A percentile compares a stretch with the other conserved stretches of the same genome.
Conservation (phyloP, 2,113 vertebrate genomes). For the Halcyon senegalensis region DNA sequence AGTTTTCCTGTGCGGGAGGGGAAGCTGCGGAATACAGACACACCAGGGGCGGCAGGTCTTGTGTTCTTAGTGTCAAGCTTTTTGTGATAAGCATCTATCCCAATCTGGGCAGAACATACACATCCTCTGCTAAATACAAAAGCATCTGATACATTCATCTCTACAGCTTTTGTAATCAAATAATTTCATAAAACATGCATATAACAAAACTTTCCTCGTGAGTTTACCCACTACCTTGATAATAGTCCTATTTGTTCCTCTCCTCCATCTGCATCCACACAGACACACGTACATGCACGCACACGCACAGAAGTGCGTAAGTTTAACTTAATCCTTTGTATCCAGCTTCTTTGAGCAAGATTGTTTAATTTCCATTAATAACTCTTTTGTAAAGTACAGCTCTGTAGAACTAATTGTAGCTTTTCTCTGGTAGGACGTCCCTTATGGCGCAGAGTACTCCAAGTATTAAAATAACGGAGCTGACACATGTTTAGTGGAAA, state of each 20-base stretch:
- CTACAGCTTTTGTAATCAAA: neutral
- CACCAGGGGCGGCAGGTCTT: fast-evolving
- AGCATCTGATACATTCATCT: neutral
- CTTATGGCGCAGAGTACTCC: neutral
- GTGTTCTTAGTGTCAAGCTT: neutral
- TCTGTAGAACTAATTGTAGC: neutral
- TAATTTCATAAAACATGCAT: neutral
- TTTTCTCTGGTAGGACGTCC: neutral
- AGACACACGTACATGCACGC: no score
- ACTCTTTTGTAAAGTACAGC: neutral
- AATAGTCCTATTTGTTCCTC: neutral
- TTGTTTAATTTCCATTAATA: neutral
- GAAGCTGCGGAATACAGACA: neutral
- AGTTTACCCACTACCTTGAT: neutral
- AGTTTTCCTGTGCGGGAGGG: neutral
- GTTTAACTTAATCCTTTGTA: neutral
- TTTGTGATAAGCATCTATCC: neutral
- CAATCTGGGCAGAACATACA: neutral
- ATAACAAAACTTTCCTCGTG: neutral
- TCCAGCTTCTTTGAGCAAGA: neutral
- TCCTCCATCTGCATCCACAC: neutral
- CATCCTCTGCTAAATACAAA: neutral
- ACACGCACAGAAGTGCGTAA: fast-evolving
- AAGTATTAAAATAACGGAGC: neutral
- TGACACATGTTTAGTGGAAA: neutral